Base-by-base conservation (phyloP, 2,888 invertebrate genomes). In the Tetramorium bicarinatum region DNA sequence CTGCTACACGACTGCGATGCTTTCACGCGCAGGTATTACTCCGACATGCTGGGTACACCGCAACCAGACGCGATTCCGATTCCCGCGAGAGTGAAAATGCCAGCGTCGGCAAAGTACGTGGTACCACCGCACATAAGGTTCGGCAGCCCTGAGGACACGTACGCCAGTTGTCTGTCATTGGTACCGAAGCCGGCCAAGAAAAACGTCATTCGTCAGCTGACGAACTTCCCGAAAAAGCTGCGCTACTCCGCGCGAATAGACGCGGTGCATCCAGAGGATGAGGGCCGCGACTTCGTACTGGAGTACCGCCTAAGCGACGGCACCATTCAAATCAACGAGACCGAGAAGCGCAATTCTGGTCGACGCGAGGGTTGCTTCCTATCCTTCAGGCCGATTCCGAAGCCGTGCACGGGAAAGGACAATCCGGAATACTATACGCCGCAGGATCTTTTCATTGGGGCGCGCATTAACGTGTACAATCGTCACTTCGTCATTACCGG, bases 191-290 rank as follows among this genome's bases (percentile, higher is more conserved):
- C 97, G 1, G 97, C 97, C 0, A 96, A 96, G 93, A 97, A 96
- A 93, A 97, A 97, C 93, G 95, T 97, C 87, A 96, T 98, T 87
- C 97, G 97, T 92, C 97, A 97, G 94, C 95, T 98, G 81, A 95
- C 97, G 34, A 98, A 98, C 94, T 91, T 93, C 49, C 92, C 92
- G 0, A 93, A 96, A 95, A 96, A 96, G 74, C 95, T 98, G 0
- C 96, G 98, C 59, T 98, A 98, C 93, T 96, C 97, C 75, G 97
- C 97, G 93, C 96, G 96, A 84, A 95, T 98, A 95, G 97, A 98
- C 90, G 97, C 97, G 86, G 96, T 97, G 7, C 97, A 97, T 92
- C 97, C 97, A 0, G 98, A 98, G 92, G 98, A 98, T 94, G 94
- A 95, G 47, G 96, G 96, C 3, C 96, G 98, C 47, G 95, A 96